Percentiles rank a stretch among this genome's conserved stretches.
phyloP scores from a whole-genome alignment of 2,888 invertebrate species.

The Pheosia gnoma region DNA sequence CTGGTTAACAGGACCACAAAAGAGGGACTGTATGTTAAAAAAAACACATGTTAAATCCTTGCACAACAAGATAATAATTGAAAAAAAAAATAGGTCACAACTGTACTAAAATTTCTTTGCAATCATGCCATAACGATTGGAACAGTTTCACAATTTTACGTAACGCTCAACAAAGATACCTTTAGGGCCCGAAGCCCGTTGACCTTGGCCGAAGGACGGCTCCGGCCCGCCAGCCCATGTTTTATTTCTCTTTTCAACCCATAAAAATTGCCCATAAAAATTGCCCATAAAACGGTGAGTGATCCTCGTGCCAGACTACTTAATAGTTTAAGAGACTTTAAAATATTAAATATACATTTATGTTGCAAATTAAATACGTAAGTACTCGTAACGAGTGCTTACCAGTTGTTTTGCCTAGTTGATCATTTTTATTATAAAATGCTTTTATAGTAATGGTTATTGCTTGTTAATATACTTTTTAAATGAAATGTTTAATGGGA shows the following conservation, averaged over 20 bases:
- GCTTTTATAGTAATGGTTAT: too few species aligned
- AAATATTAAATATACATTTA: too few species aligned
- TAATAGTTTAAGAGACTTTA: constrained; percentile 28
- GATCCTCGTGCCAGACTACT: constrained; percentile 27
- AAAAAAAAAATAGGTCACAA: not conserved
- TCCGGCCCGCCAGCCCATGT: constrained; percentile 12
- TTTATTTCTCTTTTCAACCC: constrained; percentile 57
- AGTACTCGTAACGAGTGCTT: too few species aligned
- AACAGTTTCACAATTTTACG: constrained; percentile 6
- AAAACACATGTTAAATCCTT: too few species aligned
- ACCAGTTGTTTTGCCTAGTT: too few species aligned
- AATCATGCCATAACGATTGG: not conserved
- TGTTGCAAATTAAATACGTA: too few species aligned
- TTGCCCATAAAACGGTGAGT: constrained; percentile 39
- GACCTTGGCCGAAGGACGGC: constrained; percentile 61
- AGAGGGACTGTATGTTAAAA: too few species aligned
- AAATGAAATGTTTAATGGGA: too few species aligned
- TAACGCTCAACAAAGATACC: not conserved
- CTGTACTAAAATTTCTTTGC: not conserved
- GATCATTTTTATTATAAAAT: too few species aligned
- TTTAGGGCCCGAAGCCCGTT: constrained; percentile 29
- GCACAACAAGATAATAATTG: too few species aligned
- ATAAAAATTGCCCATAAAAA: constrained; percentile 59
- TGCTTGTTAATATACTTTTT: too few species aligned
- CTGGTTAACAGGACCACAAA: too few species aligned